Evolutionary conservation across 2,113 vertebrate genomes (phyloP).

Genomic region (Martes martes): DNA sequence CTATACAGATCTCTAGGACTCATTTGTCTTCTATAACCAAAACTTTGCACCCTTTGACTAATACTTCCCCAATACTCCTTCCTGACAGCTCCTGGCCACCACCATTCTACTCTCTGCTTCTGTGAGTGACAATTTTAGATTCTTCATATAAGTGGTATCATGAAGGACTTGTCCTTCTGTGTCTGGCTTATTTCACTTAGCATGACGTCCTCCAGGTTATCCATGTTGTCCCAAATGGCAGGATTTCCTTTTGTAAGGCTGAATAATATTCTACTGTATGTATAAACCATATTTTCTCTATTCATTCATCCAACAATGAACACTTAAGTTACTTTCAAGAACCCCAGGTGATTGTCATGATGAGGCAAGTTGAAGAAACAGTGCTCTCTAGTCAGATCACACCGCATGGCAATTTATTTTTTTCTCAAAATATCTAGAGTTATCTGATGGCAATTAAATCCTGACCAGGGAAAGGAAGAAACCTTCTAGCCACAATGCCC

Average conservation of each 20-base stretch:
- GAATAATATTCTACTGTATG: neutral
- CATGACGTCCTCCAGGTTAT: neutral
- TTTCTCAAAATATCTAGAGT: neutral
- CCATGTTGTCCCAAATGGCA: neutral
- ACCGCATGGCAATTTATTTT: neutral
- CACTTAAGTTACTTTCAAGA: neutral
- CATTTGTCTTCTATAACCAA: neutral
- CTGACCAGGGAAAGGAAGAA: neutral
- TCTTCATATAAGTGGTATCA: neutral
- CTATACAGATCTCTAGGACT: neutral
- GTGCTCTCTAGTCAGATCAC: neutral
- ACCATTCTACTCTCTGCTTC: neutral
- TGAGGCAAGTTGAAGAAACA: neutral
- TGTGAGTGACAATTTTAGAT: neutral
- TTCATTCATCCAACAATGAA: neutral
- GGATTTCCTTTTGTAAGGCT: neutral
- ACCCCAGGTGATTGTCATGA: neutral
- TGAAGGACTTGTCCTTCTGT: neutral
- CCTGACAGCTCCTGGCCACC: neutral
- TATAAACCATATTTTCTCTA: neutral
- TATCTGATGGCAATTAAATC: neutral
- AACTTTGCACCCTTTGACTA: neutral
- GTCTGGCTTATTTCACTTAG: neutral
- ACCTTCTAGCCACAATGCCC: neutral
- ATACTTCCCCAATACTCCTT: neutral